Evolutionary conservation across 1,140 invertebrate genomes (phyloP).

Genomic region (Heliconius melpomene): DNA sequence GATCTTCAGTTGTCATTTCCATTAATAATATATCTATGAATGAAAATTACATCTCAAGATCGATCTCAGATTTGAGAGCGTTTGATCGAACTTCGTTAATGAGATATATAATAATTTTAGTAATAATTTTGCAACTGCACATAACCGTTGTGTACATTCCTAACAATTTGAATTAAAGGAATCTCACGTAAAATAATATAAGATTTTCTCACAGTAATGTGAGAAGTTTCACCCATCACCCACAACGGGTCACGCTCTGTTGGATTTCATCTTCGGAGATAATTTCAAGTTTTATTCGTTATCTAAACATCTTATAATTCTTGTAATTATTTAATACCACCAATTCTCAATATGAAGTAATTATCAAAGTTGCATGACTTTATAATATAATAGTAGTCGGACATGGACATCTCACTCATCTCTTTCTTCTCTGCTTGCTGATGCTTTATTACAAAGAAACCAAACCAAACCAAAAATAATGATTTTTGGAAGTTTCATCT

Average conservation of each 20-base stretch:
- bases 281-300: conserved; percentile 27
- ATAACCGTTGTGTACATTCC: conserved; percentile 23
- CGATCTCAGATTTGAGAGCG: no score
- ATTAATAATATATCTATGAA: no score
- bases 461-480: no score
- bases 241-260: conserved; percentile 44
- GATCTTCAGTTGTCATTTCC: no score
- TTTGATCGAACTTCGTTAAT: neutral
- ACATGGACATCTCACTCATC: no score
- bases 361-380: neutral
- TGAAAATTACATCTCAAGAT: no score
- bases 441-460: no score
- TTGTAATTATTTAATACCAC: neutral
- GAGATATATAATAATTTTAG: conserved; percentile 22
- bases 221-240: conserved; percentile 54
- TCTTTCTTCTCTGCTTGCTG: no score
- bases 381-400: neutral
- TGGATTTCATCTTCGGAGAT: conserved; percentile 35
- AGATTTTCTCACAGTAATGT: conserved; percentile 69
- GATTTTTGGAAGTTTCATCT: no score
- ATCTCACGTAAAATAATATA: conserved; percentile 61
- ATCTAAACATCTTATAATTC: conserved; percentile 3
- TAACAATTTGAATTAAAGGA: conserved; percentile 33
- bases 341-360: neutral
- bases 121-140: conserved; percentile 29